phyloP scores from a whole-genome alignment of 2,888 invertebrate genomes.

The Stenodema calcarata region DNA sequence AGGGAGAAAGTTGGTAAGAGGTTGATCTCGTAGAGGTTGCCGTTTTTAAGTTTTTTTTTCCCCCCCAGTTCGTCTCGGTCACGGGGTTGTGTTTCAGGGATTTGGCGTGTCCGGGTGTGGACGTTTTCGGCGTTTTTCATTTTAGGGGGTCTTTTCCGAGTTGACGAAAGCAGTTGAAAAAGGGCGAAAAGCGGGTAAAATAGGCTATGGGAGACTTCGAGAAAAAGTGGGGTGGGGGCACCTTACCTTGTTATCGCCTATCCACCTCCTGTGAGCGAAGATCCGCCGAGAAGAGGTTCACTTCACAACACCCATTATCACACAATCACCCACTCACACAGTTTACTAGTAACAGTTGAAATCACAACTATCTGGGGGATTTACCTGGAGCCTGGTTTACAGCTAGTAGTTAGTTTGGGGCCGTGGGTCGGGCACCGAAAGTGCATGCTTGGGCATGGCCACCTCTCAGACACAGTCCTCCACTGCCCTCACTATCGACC shows the following conservation, averaged over 20 bases:
- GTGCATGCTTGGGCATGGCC: slow-evolving; percentile 55
- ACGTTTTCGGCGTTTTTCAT: background rate
- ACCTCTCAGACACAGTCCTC: slow-evolving; percentile 49
- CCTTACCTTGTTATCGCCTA: slow-evolving; percentile 50
- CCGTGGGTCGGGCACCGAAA: slow-evolving; percentile 49
- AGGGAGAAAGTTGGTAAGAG: background rate
- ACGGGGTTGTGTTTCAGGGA: background rate
- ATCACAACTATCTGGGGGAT: background rate
- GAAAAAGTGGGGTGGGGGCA: slow-evolving; percentile 5
- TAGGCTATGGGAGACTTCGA: background rate
- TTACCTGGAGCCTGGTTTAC: slow-evolving; percentile 43
- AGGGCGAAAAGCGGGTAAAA: background rate
- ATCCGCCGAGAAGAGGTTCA: slow-evolving; percentile 49
- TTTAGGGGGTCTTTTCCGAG: background rate
- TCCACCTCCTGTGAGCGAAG: slow-evolving; percentile 48
- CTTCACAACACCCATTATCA: slow-evolving; percentile 54
- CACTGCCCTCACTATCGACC: slow-evolving; percentile 53
- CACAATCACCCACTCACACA: slow-evolving; percentile 44
- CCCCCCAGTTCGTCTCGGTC: background rate
- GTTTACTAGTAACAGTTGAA: background rate
- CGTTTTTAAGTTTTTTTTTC: too few relatives aligned
- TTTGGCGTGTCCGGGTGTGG: background rate
- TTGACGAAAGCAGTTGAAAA: background rate
- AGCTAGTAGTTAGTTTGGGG: slow-evolving; percentile 46
- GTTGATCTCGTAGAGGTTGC: too few relatives aligned